phyloP scores from a whole-genome alignment of 2,113 vertebrate species.

The Mustela nigripes region DNA sequence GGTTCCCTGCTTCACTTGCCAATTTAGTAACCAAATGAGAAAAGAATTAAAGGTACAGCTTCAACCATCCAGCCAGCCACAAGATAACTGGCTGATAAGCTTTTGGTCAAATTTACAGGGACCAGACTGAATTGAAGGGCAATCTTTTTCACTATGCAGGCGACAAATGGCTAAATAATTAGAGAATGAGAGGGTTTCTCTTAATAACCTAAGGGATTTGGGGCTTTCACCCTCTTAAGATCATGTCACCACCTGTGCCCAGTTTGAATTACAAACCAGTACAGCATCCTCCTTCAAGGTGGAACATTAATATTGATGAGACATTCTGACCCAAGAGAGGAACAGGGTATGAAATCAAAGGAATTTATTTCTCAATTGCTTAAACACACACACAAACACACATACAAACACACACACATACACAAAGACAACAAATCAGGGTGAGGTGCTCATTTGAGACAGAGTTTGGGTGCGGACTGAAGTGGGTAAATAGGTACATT shows the following conservation, averaged over 20 bases:
- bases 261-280: conserved; percentile 76
- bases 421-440: conserved; percentile 17
- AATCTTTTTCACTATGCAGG: conserved; percentile 65
- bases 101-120: not conserved
- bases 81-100: conserved; percentile 42
- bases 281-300: conserved; percentile 75
- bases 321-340: conserved; percentile 64
- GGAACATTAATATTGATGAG: conserved; percentile 82
- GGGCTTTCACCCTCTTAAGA: conserved; percentile 74
- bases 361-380: conserved; percentile 69
- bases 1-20: conserved; percentile 13
- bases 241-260: conserved; percentile 75
- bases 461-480: not conserved
- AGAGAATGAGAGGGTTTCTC: conserved; percentile 62
- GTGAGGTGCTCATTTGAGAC: not conserved
- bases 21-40: conserved; percentile 69
- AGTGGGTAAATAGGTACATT: not conserved
- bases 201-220: conserved; percentile 83
- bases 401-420: not conserved
- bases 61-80: conserved; percentile 42
- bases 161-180: conserved; percentile 82
- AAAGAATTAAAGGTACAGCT: not conserved
- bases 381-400: not conserved
- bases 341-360: conserved; percentile 64
- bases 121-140: conserved; percentile 57